These are phyloP conservation scores for Micrastur ruficollis DNA, from an alignment of 2,797 vertebrate genomes.

Conservation along the genomic window DNA sequence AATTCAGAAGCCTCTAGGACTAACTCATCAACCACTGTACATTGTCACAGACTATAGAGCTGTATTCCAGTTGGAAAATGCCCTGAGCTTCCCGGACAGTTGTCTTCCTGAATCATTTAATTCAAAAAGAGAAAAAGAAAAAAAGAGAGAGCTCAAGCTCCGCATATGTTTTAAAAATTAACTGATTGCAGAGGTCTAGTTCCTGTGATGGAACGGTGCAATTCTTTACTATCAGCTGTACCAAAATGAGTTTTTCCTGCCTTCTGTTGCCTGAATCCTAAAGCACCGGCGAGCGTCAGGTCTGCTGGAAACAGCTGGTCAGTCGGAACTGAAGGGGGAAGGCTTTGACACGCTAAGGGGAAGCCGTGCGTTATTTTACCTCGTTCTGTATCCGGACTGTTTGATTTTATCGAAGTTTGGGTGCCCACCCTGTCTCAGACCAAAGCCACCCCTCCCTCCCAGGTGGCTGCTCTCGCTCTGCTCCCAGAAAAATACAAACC, in stretches of 20 bases:
- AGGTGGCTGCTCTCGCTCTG: neutral
- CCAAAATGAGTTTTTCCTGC: neutral
- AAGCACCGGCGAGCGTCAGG: neutral
- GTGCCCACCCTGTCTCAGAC: neutral
- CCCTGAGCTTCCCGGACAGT: slow-evolving; percentile 51
- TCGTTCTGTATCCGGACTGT: neutral
- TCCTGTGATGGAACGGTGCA: neutral
- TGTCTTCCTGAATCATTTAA: slow-evolving; percentile 4
- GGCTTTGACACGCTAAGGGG: too few species aligned
- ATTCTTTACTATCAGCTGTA: neutral
- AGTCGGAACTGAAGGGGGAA: neutral
- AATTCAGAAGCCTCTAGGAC: slow-evolving; percentile 99
- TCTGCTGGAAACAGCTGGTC: neutral
- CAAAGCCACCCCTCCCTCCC: neutral
- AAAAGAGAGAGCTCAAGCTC: neutral
- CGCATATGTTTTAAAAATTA: neutral
- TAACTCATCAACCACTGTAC: slow-evolving; percentile 94
- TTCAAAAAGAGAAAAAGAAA: neutral
- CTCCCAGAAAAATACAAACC: neutral
- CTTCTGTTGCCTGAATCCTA: neutral
- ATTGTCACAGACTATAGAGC: slow-evolving; percentile 86
- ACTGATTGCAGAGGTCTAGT: neutral
- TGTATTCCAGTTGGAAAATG: slow-evolving; percentile 62
- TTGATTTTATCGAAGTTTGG: neutral
- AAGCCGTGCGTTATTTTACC: neutral